A percentile compares a stretch with the other conserved stretches of the same genome.
Conservation (phyloP, 2,888 invertebrate genomes). For the Pedicia rivosa region DNA sequence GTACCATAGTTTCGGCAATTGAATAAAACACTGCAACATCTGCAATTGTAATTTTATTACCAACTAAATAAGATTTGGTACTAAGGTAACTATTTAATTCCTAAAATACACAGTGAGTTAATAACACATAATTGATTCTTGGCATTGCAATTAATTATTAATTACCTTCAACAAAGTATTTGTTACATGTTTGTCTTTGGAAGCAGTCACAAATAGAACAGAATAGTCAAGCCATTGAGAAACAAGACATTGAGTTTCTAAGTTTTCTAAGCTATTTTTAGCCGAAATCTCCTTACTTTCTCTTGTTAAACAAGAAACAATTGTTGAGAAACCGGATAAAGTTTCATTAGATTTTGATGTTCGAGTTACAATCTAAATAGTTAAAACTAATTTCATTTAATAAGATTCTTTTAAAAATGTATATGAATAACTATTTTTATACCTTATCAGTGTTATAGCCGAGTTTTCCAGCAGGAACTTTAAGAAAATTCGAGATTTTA, state of each 20-base stretch:
- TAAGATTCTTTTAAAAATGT: background rate
- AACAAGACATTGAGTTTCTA: conserved; percentile 23
- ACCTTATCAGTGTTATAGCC: background rate
- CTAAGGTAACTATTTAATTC: conserved; percentile 39
- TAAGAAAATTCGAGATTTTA: background rate
- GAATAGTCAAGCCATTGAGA: conserved; percentile 55
- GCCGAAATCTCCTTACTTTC: conserved; percentile 28
- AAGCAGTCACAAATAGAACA: conserved; percentile 27
- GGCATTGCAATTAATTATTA: background rate
- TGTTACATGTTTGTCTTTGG: conserved; percentile 23
- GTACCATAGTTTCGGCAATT: conserved; percentile 38
- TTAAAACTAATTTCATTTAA: background rate
- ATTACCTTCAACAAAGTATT: conserved; percentile 19
- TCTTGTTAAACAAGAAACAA: conserved; percentile 32
- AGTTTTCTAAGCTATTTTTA: conserved; percentile 18
- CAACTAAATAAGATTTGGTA: conserved; percentile 39
- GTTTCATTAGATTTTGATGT: background rate
- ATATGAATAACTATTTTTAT: background rate
- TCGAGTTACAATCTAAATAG: background rate
- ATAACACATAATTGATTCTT: background rate
- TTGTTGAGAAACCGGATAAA: conserved; percentile 31
- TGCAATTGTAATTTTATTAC: conserved; percentile 41
- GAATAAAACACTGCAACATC: conserved; percentile 54
- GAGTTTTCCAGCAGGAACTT: background rate
- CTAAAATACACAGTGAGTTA: background rate